Percentiles rank a stretch among this genome's conserved stretches.
phyloP scores from a whole-genome alignment of 2,113 vertebrate species.

The Oncorhynchus masou region DNA sequence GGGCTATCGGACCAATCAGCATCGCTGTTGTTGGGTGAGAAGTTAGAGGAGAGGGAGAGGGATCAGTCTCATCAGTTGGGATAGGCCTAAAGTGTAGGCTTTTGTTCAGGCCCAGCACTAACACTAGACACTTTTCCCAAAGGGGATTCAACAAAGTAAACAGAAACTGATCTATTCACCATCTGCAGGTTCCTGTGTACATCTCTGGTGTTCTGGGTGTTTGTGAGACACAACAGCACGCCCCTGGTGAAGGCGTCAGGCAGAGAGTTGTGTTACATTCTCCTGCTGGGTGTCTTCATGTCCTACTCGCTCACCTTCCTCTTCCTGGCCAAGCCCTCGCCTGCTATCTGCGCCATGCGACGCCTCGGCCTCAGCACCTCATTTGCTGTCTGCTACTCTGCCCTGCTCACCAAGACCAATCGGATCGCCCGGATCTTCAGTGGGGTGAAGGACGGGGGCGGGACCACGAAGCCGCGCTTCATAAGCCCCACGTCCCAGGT shows the following conservation, averaged over 20 bases:
- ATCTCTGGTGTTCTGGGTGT: slow-evolving; percentile 86
- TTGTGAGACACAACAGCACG: slow-evolving; percentile 91
- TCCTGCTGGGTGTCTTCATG: slow-evolving; percentile 91
- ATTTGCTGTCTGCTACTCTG: slow-evolving; percentile 95
- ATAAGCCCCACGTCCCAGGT: slow-evolving; percentile 98
- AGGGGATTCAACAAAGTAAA: background rate
- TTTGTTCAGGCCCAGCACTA: no score
- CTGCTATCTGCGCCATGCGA: slow-evolving; percentile 89
- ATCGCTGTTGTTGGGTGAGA: slow-evolving; percentile 88
- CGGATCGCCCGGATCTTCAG: slow-evolving; percentile 95
- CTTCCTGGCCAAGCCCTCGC: slow-evolving; percentile 95
- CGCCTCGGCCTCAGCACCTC: slow-evolving; percentile 92
- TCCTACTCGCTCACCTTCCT: slow-evolving; percentile 98
- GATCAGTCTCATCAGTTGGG: background rate
- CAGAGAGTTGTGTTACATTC: slow-evolving; percentile 93
- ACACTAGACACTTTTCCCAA: no score
- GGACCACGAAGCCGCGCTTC: slow-evolving; percentile 90
- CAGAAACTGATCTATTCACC: background rate
- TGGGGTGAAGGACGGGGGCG: slow-evolving; percentile 89
- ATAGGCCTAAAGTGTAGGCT: no score
- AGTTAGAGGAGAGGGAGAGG: slow-evolving; percentile 5
- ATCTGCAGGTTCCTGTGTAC: slow-evolving; percentile 83
- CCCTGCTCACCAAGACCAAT: slow-evolving; percentile 97
- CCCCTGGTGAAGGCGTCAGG: slow-evolving; percentile 96
- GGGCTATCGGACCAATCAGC: slow-evolving; percentile 96